Evolutionary conservation across 2,113 vertebrate species (phyloP).

Genomic region (Catharus bicknelli): DNA sequence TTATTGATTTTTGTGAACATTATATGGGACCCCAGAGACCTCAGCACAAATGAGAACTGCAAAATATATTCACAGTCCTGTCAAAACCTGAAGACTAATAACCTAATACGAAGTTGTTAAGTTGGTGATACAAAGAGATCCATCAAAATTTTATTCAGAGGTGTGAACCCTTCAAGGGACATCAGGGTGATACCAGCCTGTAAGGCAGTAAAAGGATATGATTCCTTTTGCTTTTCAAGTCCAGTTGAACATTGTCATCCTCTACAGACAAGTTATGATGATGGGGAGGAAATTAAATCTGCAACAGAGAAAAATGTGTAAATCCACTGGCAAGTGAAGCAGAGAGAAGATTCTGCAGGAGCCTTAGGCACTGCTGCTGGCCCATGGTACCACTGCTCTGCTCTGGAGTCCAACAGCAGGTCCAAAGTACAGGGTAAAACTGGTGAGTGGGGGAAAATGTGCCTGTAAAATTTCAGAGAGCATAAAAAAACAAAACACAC

Average conservation of each 20-base stretch:
- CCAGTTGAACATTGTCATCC: neutral
- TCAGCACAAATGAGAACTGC: neutral
- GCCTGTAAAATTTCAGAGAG: neutral
- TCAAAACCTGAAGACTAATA: conserved; percentile 6
- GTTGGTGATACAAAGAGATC: neutral
- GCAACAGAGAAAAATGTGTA: neutral
- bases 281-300: neutral
- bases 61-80: neutral
- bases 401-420: neutral
- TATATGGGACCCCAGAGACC: neutral
- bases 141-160: neutral
- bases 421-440: fast-evolving
- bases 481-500: neutral
- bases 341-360: neutral
- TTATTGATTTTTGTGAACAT: neutral
- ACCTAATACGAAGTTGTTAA: neutral
- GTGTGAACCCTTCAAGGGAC: neutral
- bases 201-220: neutral
- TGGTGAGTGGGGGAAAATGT: fast-evolving
- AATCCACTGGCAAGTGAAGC: neutral
- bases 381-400: neutral
- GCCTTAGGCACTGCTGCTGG: neutral
- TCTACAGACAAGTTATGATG: neutral
- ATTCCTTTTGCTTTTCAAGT: neutral
- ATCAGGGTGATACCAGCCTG: neutral